Percentiles rank a stretch among this genome's conserved stretches.
Evolutionary conservation across 2,888 invertebrate genomes (phyloP).

Genomic region (Drosophila nr. perissopoda): DNA sequence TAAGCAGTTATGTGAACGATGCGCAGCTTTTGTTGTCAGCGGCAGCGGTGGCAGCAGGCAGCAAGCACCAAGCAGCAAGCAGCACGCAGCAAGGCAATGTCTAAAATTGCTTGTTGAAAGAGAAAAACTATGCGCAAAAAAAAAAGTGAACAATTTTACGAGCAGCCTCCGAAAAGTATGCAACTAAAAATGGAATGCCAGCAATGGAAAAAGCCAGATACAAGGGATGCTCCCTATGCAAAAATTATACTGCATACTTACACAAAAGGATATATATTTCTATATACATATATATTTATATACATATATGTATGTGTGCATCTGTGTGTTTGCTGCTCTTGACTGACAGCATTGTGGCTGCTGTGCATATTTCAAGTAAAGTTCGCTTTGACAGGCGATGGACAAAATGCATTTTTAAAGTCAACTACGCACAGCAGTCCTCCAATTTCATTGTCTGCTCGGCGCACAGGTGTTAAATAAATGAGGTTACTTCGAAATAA

Average conservation of each 20-base stretch:
- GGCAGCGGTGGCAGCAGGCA: conserved; percentile 2
- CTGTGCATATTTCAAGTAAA: conserved; percentile 51
- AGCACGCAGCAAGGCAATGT: conserved; percentile 11
- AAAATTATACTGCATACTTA: not conserved
- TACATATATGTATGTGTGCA: not conserved
- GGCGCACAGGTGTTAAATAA: not conserved
- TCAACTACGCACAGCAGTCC: conserved; percentile 31
- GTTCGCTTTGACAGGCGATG: conserved; percentile 40
- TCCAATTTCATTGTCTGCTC: conserved; percentile 38
- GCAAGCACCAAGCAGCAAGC: not conserved
- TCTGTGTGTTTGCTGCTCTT: conserved; percentile 23
- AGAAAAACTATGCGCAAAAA: conserved; percentile 11
- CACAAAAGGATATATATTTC: not conserved
- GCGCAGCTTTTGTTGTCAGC: conserved; percentile 64
- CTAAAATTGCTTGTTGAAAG: conserved; percentile 49
- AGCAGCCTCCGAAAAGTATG: conserved; percentile 43
- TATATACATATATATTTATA: conserved; percentile 1
- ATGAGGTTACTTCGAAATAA: no score
- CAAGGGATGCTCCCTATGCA: conserved; percentile 19
- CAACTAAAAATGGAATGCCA: conserved; percentile 40
- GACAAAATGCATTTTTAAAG: conserved; percentile 38
- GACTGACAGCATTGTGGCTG: conserved; percentile 47
- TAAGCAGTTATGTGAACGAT: conserved; percentile 70
- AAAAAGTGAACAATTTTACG: conserved; percentile 35
- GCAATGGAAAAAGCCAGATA: conserved; percentile 17